Conservation (phyloP, 2,113 vertebrate species). For the Scortum barcoo region DNA sequence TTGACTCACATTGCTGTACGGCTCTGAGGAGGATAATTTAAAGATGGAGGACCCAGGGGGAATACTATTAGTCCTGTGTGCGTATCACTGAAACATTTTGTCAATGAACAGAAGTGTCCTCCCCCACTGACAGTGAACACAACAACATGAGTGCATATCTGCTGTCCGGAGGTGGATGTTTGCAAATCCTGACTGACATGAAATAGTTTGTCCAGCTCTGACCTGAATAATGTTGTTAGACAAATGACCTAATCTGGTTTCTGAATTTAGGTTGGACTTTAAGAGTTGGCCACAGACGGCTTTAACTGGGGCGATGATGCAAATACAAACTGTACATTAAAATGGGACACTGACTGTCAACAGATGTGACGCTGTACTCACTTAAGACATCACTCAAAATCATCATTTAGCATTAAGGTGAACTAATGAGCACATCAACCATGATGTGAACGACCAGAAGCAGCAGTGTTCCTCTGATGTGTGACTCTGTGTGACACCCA, state of each 20-base stretch:
- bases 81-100: conserved; percentile 11
- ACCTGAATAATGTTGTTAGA: conserved; percentile 19
- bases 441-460: no score
- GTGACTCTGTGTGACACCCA: background rate
- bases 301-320: conserved; percentile 40
- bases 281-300: conserved; percentile 24
- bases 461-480: no score
- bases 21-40: conserved; percentile 40
- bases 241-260: conserved; percentile 57
- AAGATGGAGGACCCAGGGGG: conserved; percentile 1
- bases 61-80: background rate
- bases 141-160: background rate
- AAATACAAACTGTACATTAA: conserved; percentile 58
- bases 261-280: conserved; percentile 54
- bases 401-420: background rate
- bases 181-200: background rate
- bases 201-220: conserved; percentile 11
- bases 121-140: conserved; percentile 1
- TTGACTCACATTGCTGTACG: conserved; percentile 29
- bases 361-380: conserved; percentile 14
- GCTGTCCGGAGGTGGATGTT: background rate
- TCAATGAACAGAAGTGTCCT: conserved; percentile 25
- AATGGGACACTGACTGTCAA: conserved; percentile 56
- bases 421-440: no score
- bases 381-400: background rate